A percentile compares a stretch with the other conserved stretches of the same genome.
Evolutionary conservation across 2,888 invertebrate genomes (phyloP).

Genomic region (Meloe dianella): DNA sequence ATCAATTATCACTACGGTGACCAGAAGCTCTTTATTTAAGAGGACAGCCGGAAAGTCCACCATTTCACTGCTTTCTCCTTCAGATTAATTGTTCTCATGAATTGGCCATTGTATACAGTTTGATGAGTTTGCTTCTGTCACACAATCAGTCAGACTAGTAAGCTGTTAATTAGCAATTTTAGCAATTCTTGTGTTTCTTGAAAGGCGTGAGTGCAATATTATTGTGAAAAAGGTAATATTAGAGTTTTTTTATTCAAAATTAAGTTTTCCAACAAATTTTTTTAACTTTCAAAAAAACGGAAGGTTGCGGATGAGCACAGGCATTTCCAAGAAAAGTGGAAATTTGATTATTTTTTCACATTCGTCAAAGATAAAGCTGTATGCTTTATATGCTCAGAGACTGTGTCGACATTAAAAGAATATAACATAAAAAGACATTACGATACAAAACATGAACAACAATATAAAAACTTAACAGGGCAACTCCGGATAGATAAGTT

Average conservation of each 20-base stretch:
- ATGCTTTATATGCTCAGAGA: conserved; percentile 22
- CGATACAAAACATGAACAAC: conserved; percentile 31
- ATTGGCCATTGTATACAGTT: too few species aligned
- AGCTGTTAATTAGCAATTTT: too few species aligned
- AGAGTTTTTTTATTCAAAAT: conserved; percentile 14
- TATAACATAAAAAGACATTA: conserved; percentile 30
- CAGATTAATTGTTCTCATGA: too few species aligned
- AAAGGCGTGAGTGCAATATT: conserved; percentile 16
- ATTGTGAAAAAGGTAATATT: conserved; percentile 18
- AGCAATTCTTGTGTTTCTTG: too few species aligned
- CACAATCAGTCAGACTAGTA: neutral
- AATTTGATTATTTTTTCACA: conserved; percentile 30
- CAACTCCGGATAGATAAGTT: conserved; percentile 30
- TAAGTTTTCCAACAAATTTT: neutral
- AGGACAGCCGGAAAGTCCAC: too few species aligned
- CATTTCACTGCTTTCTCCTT: too few species aligned
- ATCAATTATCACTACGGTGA: too few species aligned
- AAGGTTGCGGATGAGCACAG: conserved; percentile 25
- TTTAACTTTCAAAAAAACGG: conserved; percentile 21
- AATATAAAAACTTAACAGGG: conserved; percentile 28
- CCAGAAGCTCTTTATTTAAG: too few species aligned
- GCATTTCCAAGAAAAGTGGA: conserved; percentile 28
- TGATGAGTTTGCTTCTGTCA: neutral
- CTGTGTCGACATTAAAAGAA: conserved; percentile 16
- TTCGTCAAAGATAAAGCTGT: conserved; percentile 24